These are phyloP conservation scores for Umimayanthus chanpuru DNA, from an alignment of 92 coral and sea anemone species.

Conservation along the genomic window DNA sequence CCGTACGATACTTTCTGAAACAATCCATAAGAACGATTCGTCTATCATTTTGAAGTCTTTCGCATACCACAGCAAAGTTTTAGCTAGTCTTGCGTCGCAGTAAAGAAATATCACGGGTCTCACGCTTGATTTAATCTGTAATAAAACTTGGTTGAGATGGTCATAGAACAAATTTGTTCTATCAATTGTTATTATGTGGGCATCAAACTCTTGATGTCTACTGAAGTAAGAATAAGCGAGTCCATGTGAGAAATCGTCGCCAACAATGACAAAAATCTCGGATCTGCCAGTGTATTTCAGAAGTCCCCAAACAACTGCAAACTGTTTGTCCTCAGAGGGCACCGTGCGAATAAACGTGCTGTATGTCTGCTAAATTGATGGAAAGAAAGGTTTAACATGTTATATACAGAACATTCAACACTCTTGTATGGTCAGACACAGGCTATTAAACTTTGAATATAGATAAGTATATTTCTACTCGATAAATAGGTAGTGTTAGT, in stretches of 20 bases:
- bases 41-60: slow-evolving; percentile 70
- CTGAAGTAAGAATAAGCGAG: slow-evolving; percentile 62
- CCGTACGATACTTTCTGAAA: slow-evolving; percentile 67
- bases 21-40: slow-evolving; percentile 70
- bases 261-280: slow-evolving; percentile 64
- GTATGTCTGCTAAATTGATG: slow-evolving; percentile 54
- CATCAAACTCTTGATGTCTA: slow-evolving; percentile 24
- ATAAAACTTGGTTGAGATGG: slow-evolving; percentile 39
- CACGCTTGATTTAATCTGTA: slow-evolving; percentile 69
- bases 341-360: slow-evolving; percentile 67
- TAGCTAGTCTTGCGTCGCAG: slow-evolving; percentile 64
- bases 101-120: slow-evolving; percentile 59
- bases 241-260: slow-evolving; percentile 73
- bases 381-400: neutral
- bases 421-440: no score
- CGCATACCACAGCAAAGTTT: slow-evolving; percentile 72
- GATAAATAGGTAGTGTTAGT: no score
- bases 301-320: slow-evolving; percentile 58
- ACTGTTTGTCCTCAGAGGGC: slow-evolving; percentile 64
- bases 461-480: no score
- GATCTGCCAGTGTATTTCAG: slow-evolving; percentile 68
- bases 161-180: slow-evolving; percentile 14
- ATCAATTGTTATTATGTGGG: slow-evolving; percentile 56
- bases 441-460: no score
- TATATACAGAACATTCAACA: neutral